Percentiles rank a stretch among this genome's conserved stretches.
Evolutionary conservation across 2,113 vertebrate species (phyloP).

Genomic region (Kryptolebias marmoratus): DNA sequence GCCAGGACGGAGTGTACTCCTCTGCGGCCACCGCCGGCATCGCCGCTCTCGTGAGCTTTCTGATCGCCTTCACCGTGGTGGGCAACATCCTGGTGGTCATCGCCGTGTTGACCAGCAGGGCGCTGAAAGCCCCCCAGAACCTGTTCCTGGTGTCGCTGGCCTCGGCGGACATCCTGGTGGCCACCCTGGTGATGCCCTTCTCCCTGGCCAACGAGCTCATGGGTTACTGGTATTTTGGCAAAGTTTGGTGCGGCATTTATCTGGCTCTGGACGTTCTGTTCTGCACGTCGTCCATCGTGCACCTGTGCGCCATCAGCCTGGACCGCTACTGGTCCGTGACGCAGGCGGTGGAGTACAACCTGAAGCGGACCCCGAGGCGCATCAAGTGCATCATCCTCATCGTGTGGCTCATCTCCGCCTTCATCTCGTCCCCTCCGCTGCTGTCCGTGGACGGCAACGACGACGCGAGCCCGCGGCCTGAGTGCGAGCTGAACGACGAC

Average conservation of each 20-base stretch:
- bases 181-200: constrained; percentile 94
- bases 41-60: constrained; percentile 86
- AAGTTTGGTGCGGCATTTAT: constrained; percentile 93
- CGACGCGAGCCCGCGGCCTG: constrained; percentile 78
- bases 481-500: constrained; percentile 91
- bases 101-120: constrained; percentile 90
- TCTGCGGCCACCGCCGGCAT: constrained; percentile 83
- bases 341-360: constrained; percentile 93
- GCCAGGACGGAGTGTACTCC: constrained; percentile 83
- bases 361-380: constrained; percentile 88
- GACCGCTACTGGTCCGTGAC: constrained; percentile 96
- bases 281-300: constrained; percentile 94
- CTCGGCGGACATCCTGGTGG: constrained; percentile 93
- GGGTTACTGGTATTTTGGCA: constrained; percentile 95
- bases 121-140: constrained; percentile 91
- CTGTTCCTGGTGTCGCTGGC: constrained; percentile 94
- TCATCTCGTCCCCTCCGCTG: constrained; percentile 91
- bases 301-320: constrained; percentile 94
- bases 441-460: constrained; percentile 84
- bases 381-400: constrained; percentile 89
- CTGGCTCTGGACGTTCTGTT: constrained; percentile 91
- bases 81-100: constrained; percentile 94
- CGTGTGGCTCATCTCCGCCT: constrained; percentile 92
- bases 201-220: constrained; percentile 94
- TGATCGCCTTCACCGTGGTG: constrained; percentile 90